Base-by-base conservation (phyloP, 2,113 vertebrate genomes). In the Paraplagusia blochii region DNA sequence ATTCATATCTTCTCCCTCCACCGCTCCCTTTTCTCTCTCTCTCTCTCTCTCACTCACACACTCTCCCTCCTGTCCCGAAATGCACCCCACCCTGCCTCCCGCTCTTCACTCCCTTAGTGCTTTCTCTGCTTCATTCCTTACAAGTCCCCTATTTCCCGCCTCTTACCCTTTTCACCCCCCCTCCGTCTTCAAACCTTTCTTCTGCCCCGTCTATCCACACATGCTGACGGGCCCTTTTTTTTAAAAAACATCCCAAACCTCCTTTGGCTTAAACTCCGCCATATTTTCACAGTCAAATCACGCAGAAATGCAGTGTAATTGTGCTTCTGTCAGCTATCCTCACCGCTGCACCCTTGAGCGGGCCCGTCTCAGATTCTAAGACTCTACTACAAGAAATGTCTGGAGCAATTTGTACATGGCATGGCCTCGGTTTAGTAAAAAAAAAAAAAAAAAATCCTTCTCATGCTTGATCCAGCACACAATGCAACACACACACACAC, bases 221-320 rank as follows among this genome's bases (percentile, higher is more conserved):
- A 60, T 48, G 38, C 58, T 15, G 33, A 16, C 55, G 5, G 1
- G 33, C 38, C 33, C 57, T 64, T 50, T 63, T 60, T 76, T 39
- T n/a, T n/a, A n/a, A n/a, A n/a, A 29, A 29, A 46, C 35, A 52
- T 39, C 44, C 15, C 42, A 34, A 51, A 63, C 35, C 54, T 59
- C 51, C 42, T 69, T 49, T 54, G 52, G 60, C 74, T 69, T 63
- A 52, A 19, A 47, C 42, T 63, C 45, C 58, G 68, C 53, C 45
- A 55, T 77, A 66, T 72, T 64, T 87, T 82, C 63, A 69, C 64
- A 88, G 77, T 80, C 80, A 76, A 81, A 83, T 87, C 86, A 87
- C 63, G 63, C 76, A 86, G 82, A 87, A 83, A 84, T 88, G 83
- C 85, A 80, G 85, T 51, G 75, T 44, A 76, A 78, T 69, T 69